Base-by-base conservation (phyloP, 2,797 vertebrate species). In the Pangasius sanitwongsei region DNA sequence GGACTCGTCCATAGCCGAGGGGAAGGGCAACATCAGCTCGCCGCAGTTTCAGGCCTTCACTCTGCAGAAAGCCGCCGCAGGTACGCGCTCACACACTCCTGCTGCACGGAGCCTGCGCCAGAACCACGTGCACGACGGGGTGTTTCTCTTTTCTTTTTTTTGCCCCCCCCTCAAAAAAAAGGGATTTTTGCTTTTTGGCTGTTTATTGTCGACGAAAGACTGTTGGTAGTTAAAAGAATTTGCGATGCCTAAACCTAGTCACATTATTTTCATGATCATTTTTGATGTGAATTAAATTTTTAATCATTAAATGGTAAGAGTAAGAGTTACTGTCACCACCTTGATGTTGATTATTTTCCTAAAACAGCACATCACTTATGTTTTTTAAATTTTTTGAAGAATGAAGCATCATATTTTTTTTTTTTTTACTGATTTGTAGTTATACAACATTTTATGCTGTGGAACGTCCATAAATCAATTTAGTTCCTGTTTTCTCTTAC, bases 41-140 rank as follows among this genome's bases (percentile, higher is more conserved):
- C 98, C 98, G 7, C 98, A 98, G 93, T 97, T 98, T 91, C 98
- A 99, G 93, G 97, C 97, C 89, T 97, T 97, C 90, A 97, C 95
- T 4, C 95, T 98, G 41, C 97, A 98, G 93, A 97, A 98, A 90
- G 98, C 98, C 88, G 97, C 97, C 57, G 97, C 98, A 97, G 98
- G 98, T 98, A 93, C 9, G 1, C 44, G 1, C 44, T 23, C 59
- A 34, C 50, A 48, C 20, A 2, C 37, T 41, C 53, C 53, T 3
- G 53, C 53, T 3, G 20, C 59, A 61, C 6, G 0, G 57, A 7
- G 57, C 41, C 41, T 5, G 41, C 41, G 41, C 41, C 5, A 59
- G 18, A 67, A 1, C 65, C n/a, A 15, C 1, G 65, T 31, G n/a
- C 65, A 63, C 25, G 0, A 55, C 48, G 9, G 48, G 8, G 48